Evolutionary conservation across 2,113 vertebrate species (phyloP).

Genomic region (Eidolon helvum): DNA sequence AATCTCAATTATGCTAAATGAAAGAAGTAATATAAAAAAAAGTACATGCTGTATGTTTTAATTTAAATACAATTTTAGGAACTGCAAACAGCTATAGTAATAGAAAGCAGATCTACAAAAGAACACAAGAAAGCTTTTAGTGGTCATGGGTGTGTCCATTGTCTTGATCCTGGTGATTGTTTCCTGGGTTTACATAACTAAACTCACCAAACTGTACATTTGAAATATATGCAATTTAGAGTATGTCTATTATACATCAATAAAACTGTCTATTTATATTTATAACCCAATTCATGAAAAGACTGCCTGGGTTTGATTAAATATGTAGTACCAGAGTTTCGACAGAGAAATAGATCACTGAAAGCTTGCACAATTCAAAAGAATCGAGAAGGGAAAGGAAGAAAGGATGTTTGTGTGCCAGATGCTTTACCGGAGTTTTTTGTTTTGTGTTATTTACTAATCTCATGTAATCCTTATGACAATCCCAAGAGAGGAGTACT

Average conservation of each 20-base stretch:
- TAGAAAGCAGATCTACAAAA: not conserved
- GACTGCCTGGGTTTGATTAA: not conserved
- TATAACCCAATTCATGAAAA: not conserved
- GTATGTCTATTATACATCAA: not conserved
- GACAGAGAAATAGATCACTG: not conserved
- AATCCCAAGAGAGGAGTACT: not conserved
- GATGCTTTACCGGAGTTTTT: not conserved
- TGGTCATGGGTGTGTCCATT: not conserved
- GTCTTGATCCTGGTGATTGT: not conserved
- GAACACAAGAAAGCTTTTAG: not conserved
- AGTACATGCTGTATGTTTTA: too few species aligned
- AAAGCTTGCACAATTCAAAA: not conserved
- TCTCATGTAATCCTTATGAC: not conserved
- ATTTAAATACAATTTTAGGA: too few species aligned
- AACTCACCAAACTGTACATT: not conserved
- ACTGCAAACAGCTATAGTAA: too few species aligned
- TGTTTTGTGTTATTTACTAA: not conserved
- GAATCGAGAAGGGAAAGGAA: not conserved
- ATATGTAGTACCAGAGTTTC: not conserved
- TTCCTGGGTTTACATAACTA: not conserved
- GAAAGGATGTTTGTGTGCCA: not conserved
- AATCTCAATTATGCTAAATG: not conserved
- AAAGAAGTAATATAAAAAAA: not conserved
- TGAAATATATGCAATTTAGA: too few species aligned
- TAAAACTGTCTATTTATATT: not conserved